These are phyloP conservation scores for Phycodurus eques DNA, from an alignment of 2,113 vertebrate species.

Conservation along the genomic window DNA sequence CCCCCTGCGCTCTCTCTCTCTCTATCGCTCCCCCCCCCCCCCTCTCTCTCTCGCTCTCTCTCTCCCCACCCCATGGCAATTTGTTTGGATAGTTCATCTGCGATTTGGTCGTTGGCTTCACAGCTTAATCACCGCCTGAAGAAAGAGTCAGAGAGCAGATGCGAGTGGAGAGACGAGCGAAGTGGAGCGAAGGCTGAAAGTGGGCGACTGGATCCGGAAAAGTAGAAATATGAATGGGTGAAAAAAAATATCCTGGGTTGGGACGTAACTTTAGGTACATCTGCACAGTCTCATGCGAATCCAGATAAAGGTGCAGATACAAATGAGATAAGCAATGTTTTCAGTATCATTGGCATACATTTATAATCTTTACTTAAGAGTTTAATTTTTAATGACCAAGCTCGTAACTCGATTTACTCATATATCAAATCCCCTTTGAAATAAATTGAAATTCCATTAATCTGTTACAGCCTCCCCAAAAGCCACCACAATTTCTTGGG, in stretches of 20 bases:
- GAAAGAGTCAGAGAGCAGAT: conserved; percentile 6
- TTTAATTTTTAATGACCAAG: too few relatives aligned
- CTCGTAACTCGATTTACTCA: too few relatives aligned
- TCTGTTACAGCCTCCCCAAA: too few relatives aligned
- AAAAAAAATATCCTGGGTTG: background rate
- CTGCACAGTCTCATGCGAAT: background rate
- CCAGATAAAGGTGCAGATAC: too few relatives aligned
- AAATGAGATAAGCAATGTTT: too few relatives aligned
- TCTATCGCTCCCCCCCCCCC: too few relatives aligned
- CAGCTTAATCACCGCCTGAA: background rate
- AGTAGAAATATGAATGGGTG: background rate
- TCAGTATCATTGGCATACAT: too few relatives aligned
- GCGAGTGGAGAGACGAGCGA: background rate
- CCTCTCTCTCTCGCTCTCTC: background rate
- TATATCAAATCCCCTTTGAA: too few relatives aligned
- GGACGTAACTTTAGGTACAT: background rate
- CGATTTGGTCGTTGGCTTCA: background rate
- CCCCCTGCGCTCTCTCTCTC: background rate
- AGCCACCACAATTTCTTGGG: too few relatives aligned
- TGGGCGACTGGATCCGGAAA: background rate
- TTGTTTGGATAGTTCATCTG: conserved; percentile 2
- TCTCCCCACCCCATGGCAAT: background rate
- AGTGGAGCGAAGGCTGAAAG: background rate
- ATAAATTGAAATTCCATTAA: too few relatives aligned
- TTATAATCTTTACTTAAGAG: too few relatives aligned